Base-by-base conservation (phyloP, 2,113 vertebrate species). In the Halichoerus grypus region DNA sequence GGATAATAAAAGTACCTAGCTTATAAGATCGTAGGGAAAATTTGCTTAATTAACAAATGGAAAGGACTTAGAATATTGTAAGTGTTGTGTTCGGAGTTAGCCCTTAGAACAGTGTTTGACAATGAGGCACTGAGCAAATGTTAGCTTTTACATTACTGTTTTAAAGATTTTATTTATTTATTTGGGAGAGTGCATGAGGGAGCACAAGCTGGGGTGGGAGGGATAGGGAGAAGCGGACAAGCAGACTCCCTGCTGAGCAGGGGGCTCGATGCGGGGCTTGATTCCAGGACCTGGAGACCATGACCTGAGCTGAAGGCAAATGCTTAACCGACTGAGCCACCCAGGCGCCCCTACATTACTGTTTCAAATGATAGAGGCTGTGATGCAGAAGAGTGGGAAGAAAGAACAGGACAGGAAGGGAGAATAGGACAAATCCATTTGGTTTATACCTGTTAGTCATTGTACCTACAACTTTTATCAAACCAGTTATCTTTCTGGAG, bases 401-500 rank as follows among this genome's bases (percentile, higher is more conserved):
- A 79, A 46, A 22, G 72, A 49, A 31, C 74, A 77, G 24, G 14
- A 51, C 79, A 16, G 80, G 65, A 87, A 95, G 84, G 71, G 84
- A 77, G 57, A 53, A 57, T 0, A 88, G 39, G 59, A 61, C 88
- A 96, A 31, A 85, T 61, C 31, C 93, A 72, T 72, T 65, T 80
- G 24, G 24, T 65, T 79, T 82, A 82, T 63, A 86, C 33, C 15
- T 71, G 10, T 86, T 69, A 67, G 74, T 89, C 82, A 63, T 13
- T 95, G 15, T 67, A 33, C 14, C 31, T 67, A 67, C 63, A 86
- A 16, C 8, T 49, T 97, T 94, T 51, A 88, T 92, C 86, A 93
- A 92, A 65, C 53, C 13, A 89, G 76, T 91, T 88, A 53, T 16
- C 88, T 95, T 91, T 95, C 91, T 82, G 69, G 61, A 96, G 42